Conservation (phyloP, 2,888 invertebrate species). For the Pinctada fucata region DNA sequence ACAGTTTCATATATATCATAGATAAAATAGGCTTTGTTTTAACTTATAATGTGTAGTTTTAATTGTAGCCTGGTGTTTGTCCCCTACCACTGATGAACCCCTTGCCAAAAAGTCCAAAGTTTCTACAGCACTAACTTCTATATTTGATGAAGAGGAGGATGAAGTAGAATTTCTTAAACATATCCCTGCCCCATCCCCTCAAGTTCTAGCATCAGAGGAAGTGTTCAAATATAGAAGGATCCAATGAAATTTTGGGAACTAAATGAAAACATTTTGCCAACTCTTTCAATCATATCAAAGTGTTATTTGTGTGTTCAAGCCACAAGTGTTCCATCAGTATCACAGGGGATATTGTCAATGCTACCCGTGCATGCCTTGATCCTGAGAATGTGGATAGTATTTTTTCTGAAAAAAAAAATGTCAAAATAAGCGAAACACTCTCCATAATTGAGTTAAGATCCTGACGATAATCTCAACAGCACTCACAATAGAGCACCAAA, state of each 20-base stretch:
- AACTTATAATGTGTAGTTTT: too few species aligned
- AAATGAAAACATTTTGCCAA: not conserved
- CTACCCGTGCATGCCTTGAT: not conserved
- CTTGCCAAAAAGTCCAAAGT: not conserved
- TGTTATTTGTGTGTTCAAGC: slow-evolving; percentile 2
- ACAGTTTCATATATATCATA: too few species aligned
- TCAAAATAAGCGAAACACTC: slow-evolving; percentile 2
- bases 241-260: not conserved
- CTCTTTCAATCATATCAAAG: not conserved
- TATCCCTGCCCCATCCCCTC: not conserved
- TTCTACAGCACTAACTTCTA: not conserved
- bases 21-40: too few species aligned
- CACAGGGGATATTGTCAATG: not conserved
- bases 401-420: not conserved
- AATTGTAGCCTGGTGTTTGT: too few species aligned
- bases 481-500: too few species aligned
- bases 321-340: not conserved
- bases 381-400: not conserved
- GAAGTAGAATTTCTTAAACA: not conserved
- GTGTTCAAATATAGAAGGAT: not conserved
- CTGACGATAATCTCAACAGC: too few species aligned
- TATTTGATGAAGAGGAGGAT: not conserved
- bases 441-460: too few species aligned
- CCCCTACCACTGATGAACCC: too few species aligned
- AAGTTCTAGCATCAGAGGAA: not conserved